Evolutionary conservation across 2,797 vertebrate genomes (phyloP).

Genomic region (Ficedula albicollis): DNA sequence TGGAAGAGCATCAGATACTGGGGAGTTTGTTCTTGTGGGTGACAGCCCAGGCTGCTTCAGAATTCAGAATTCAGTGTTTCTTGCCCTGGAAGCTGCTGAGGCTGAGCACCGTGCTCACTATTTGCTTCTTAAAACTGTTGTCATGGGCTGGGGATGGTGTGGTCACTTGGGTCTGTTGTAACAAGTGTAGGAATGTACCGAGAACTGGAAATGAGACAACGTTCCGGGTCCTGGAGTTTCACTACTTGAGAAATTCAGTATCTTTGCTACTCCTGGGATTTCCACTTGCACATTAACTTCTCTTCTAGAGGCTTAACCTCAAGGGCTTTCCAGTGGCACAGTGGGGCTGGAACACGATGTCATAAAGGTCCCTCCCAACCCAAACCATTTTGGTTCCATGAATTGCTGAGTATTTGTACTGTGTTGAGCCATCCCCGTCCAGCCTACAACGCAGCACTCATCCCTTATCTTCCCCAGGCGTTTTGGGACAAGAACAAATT

Average conservation of each 20-base stretch:
- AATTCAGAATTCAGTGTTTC: rapidly evolving
- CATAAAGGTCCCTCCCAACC: neutral
- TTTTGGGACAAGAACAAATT: neutral
- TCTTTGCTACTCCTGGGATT: neutral
- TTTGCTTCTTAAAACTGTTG: neutral
- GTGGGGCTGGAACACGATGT: neutral
- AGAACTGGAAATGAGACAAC: neutral
- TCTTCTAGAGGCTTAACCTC: neutral
- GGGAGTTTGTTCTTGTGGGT: neutral
- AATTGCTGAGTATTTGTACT: neutral
- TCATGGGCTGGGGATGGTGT: rapidly evolving
- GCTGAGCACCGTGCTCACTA: neutral
- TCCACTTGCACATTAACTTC: neutral
- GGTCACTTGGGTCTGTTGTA: rapidly evolving
- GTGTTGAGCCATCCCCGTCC: neutral
- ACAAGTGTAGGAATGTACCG: neutral
- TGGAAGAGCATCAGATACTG: rapidly evolving
- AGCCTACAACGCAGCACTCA: rapidly evolving
- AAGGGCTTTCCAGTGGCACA: neutral
- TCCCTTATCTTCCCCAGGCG: neutral
- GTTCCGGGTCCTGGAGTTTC: rapidly evolving
- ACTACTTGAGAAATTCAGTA: neutral
- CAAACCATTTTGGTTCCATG: neutral
- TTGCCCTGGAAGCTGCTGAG: neutral
- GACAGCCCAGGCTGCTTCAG: neutral